phyloP scores from a whole-genome alignment of 2,888 invertebrate species.

The Suillia variegata region DNA sequence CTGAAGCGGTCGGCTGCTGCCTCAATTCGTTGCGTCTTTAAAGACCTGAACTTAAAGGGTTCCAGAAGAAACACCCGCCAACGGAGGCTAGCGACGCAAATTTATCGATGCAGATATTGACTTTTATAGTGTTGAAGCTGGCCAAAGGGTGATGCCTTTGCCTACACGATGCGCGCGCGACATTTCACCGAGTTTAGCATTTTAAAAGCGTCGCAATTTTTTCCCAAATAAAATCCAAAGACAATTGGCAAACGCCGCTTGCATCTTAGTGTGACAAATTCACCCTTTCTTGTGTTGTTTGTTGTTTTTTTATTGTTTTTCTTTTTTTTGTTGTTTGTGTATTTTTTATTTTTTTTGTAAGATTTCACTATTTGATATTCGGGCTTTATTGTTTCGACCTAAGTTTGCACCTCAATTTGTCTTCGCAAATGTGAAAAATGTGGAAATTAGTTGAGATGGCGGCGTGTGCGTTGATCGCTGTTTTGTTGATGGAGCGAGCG shows the following conservation, averaged over 20 bases:
- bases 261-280: constrained; percentile 32
- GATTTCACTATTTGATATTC: constrained; percentile 53
- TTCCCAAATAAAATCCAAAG: constrained; percentile 43
- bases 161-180: constrained; percentile 19
- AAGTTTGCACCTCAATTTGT: constrained; percentile 60
- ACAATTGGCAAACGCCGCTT: constrained; percentile 52
- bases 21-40: constrained; percentile 37
- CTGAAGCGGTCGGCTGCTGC: constrained; percentile 17
- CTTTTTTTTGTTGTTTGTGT: constrained; percentile 32
- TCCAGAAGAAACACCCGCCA: no score
- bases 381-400: constrained; percentile 58
- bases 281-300: constrained; percentile 19
- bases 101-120: constrained; percentile 55
- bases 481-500: constrained; percentile 30
- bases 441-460: constrained; percentile 53
- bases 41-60: no score
- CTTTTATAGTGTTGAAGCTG: constrained; percentile 44
- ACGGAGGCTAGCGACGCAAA: constrained; percentile 29
- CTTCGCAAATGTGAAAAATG: constrained; percentile 60
- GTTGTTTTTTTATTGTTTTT: constrained; percentile 12
- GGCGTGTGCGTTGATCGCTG: background rate
- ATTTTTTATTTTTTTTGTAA: constrained; percentile 40
- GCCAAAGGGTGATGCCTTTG: constrained; percentile 12
- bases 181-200: constrained; percentile 1
- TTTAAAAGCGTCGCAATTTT: constrained; percentile 14